Evolutionary conservation across 2,797 vertebrate genomes (phyloP).

Genomic region (Hafferia zeledoni): DNA sequence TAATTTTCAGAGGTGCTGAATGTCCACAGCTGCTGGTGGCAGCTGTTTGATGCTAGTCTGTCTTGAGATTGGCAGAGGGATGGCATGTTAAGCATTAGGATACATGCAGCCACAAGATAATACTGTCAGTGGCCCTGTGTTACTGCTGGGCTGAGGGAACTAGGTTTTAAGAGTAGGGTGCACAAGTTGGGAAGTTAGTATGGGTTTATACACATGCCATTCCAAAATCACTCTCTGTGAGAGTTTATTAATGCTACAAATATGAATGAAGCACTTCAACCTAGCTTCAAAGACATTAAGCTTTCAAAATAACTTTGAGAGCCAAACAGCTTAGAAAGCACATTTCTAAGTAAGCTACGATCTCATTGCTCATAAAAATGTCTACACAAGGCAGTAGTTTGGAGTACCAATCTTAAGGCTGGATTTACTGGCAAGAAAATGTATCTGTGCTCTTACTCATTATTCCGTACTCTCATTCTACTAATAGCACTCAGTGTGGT

Average conservation of each 20-base stretch:
- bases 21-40: slow-evolving; percentile 9
- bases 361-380: slow-evolving; percentile 10
- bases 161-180: background rate
- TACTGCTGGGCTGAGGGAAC: background rate
- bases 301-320: slow-evolving; percentile 12
- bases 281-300: background rate
- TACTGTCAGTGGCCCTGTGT: background rate
- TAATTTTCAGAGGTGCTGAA: slow-evolving; percentile 38
- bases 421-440: slow-evolving; percentile 12
- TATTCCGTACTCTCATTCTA: background rate
- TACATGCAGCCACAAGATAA: background rate
- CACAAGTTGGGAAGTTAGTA: background rate
- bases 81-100: background rate
- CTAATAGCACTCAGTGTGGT: background rate
- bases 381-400: background rate
- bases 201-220: background rate
- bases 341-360: slow-evolving; percentile 4
- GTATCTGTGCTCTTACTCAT: background rate
- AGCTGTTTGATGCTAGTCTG: background rate
- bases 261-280: background rate
- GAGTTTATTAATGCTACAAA: slow-evolving; percentile 15
- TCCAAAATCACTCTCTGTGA: background rate
- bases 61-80: background rate
- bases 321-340: slow-evolving; percentile 11
- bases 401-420: background rate